Evolutionary conservation across 2,797 vertebrate genomes (phyloP), one percentile per base, ranked within the genome.

Genomic region (Florisuga fusca): DNA sequence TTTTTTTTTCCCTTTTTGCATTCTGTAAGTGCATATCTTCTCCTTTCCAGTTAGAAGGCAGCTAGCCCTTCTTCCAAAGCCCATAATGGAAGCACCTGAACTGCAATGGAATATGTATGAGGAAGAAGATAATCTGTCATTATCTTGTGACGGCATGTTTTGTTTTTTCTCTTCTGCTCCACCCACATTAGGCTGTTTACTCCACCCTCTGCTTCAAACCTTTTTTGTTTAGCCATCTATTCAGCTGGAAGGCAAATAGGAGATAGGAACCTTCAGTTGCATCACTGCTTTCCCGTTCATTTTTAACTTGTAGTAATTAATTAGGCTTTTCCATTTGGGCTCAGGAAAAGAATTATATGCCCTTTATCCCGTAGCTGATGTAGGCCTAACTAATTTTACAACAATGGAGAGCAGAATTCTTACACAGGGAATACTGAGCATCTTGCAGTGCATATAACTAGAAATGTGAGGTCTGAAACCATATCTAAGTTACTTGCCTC

Each of bases 111-210:
- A 82, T 95, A 87, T 91, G 76, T 38, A 81, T 89, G 82, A 94
- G 82, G 76, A 90, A 85, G 89, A 89, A 87, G 66, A 91, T 91
- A 54, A 78, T 81, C 87, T 95, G 76, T 91, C 83, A 89, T 95
- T 95, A 94, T 94, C 91, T 81, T 89, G 54, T 95, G 79, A 80
- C 88, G 69, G 58, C 87, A 61, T 77, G 91, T 89, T 96, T 54
- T 95, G 6, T 85, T 92, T 85, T 89, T 72, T 57, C 26, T 50
- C 64, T 78, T 12, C 71, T 81, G n/a, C 91, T 93, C 91, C 85
- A 87, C 87, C 94, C 67, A 5, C 50, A n/a, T 18, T 76, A 51
- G 51, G 74, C 55, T 94, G 58, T 88, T 95, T 84, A 84, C 62
- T 90, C 58, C 82, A 84, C 69, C 46, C 29, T 72, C 76, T 64